Base-by-base conservation (phyloP, 2,888 invertebrate genomes). In the Phymatocera aterrima region DNA sequence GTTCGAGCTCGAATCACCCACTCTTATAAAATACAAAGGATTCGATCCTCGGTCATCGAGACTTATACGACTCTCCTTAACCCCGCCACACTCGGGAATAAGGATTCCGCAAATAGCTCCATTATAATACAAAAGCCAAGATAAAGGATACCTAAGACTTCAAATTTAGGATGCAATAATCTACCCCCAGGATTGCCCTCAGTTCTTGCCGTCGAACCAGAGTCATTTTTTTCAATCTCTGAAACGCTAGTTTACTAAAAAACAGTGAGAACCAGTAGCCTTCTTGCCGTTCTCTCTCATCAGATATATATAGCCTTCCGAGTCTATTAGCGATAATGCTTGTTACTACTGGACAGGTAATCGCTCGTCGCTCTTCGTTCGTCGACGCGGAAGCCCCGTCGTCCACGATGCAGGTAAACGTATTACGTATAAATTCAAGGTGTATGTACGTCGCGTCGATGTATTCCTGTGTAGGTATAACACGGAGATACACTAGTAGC, bases 1-100 rank as follows among this genome's bases (percentile, higher is more conserved):
- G 18, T 24, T 24, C 46, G 28, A 43, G 21, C 46, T 68, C 46
- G 24, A 68, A 68, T 68, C 40, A 2, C 43, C 68, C 72, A 51
- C 51, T 72, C 72, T 72, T 72, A 8, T 72, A 48, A 72, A 72
- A 51, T 51, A 72, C 72, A 72, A 72, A 72, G 51, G 83, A 78
- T 74, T 51, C 46, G 51, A 78, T 80, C 82, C 83, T 77, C 78
- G 68, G 70, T 57, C 78, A 75, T 80, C 82, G 83, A 75, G 54
- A 21, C 60, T 75, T 79, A 77, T 80, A 77, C 43, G 46, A 31
- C 37, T 37, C 77, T 48, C 75, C 75, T 54, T 60, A 37, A 75
- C 24, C 54, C 75, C 46, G 48, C 60, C 46, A 72, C 70, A 74
- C 78, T 60, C 77, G 31, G n/a, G 43, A 46, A 70, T 70, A 70